Evolutionary conservation across 1,140 invertebrate species (phyloP).

Genomic region (Phthorimaea operculella): DNA sequence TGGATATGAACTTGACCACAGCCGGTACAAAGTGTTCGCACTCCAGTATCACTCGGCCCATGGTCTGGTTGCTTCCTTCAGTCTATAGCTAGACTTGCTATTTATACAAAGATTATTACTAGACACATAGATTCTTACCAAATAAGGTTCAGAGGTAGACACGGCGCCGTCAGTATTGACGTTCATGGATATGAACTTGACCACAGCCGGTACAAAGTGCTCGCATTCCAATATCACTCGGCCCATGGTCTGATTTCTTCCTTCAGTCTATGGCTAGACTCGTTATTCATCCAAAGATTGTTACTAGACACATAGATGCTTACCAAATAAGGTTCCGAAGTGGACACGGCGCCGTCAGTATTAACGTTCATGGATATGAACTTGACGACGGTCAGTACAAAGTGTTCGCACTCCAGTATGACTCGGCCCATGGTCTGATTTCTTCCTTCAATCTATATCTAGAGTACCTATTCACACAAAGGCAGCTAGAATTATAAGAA

Average conservation of each 20-base stretch:
- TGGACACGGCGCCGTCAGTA: constrained; percentile 41
- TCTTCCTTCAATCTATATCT: constrained; percentile 45
- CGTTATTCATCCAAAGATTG: constrained; percentile 55
- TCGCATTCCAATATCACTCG: constrained; percentile 55
- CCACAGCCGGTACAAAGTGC: constrained; percentile 54
- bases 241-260: constrained; percentile 50
- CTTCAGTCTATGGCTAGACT: constrained; percentile 48
- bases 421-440: constrained; percentile 55
- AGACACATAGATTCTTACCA: no score
- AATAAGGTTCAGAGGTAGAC: constrained; percentile 45
- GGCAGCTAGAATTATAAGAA: constrained; percentile 45
- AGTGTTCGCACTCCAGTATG: constrained; percentile 54
- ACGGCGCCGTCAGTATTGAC: constrained; percentile 47
- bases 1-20: no score
- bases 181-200: constrained; percentile 53
- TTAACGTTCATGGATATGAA: constrained; percentile 53
- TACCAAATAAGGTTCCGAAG: constrained; percentile 42
- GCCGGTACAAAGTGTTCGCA: no score
- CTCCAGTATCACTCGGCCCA: no score
- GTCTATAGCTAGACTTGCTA: no score
- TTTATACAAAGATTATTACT: no score
- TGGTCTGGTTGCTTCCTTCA: no score
- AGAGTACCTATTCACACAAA: constrained; percentile 59
- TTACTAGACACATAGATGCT: no score
- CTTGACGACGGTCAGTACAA: constrained; percentile 53